These are phyloP conservation scores for Caenorhabditis panamensis DNA, from an alignment of 2,888 invertebrate species.

Conservation along the genomic window DNA sequence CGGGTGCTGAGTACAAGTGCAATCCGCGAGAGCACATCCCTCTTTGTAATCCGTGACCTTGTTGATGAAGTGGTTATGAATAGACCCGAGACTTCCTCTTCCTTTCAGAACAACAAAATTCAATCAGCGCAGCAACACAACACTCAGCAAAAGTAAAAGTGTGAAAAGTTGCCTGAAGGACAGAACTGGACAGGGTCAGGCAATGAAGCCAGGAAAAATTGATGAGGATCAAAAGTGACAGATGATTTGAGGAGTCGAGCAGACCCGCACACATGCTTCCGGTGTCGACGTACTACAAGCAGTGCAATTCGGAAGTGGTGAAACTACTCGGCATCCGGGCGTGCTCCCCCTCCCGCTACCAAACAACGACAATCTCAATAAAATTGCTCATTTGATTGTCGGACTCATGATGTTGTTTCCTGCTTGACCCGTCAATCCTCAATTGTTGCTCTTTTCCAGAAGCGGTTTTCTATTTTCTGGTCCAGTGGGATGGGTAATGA, in stretches of 20 bases:
- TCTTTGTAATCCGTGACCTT: constrained; percentile 59
- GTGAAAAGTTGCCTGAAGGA: constrained; percentile 24
- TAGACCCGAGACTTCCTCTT: constrained; percentile 21
- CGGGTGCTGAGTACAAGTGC: constrained; percentile 7
- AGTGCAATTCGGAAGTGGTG: constrained; percentile 48
- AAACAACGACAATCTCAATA: constrained; percentile 60
- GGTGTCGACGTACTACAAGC: constrained; percentile 52
- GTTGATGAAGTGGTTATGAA: constrained; percentile 57
- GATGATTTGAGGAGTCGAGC: constrained; percentile 56
- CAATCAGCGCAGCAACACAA: constrained; percentile 23
- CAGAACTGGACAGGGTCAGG: neutral
- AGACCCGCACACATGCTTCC: constrained; percentile 44
- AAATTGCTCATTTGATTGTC: constrained; percentile 62
- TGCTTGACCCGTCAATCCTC: constrained; percentile 7
- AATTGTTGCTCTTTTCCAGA: constrained; percentile 9
- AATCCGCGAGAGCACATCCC: constrained; percentile 47
- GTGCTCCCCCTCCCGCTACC: constrained; percentile 7
- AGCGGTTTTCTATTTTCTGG: neutral
- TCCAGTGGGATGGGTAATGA: neutral
- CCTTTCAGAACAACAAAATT: constrained; percentile 46
- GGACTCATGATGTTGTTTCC: constrained; percentile 25
- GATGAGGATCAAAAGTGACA: constrained; percentile 59
- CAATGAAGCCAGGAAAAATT: constrained; percentile 16
- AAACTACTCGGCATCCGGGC: constrained; percentile 60
- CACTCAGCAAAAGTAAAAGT: constrained; percentile 27